Conservation (phyloP, 2,113 vertebrate species). For the Ancistrus triradiatus region DNA sequence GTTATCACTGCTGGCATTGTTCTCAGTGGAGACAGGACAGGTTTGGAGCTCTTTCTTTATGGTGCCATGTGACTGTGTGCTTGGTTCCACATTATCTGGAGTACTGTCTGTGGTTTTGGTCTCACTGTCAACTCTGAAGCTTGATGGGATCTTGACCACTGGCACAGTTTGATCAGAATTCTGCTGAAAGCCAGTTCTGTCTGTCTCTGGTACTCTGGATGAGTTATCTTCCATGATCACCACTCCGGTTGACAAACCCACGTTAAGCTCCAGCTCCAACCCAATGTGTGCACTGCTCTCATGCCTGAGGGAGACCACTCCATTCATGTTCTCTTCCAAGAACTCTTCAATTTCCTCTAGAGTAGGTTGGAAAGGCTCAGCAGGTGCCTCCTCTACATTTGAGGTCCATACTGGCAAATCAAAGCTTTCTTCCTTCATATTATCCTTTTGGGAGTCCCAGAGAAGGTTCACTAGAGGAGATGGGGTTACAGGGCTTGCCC, state of each 20-base stretch:
- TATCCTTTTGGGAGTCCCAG: conserved; percentile 72
- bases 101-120: conserved; percentile 56
- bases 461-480: conserved; percentile 59
- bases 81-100: conserved; percentile 24
- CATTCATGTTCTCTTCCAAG: conserved; percentile 91
- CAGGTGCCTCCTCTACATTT: conserved; percentile 74
- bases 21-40: conserved; percentile 59
- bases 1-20: conserved; percentile 27
- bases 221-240: conserved; percentile 66
- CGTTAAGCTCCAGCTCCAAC: conserved; percentile 65
- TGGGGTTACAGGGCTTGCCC: conserved; percentile 33
- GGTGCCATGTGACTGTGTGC: conserved; percentile 28
- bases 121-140: conserved; percentile 55
- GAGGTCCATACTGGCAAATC: conserved; percentile 75
- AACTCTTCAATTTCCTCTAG: conserved; percentile 95
- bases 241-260: conserved; percentile 69
- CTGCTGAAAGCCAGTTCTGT: conserved; percentile 36
- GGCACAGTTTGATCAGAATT: conserved; percentile 71
- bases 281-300: conserved; percentile 52
- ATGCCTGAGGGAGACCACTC: conserved; percentile 70
- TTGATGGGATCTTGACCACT: conserved; percentile 37
- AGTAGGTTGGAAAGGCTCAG: conserved; percentile 81
- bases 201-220: conserved; percentile 37
- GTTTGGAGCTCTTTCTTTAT: conserved; percentile 52
- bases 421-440: conserved; percentile 78